Conservation (phyloP, 2,888 invertebrate genomes). For the Encarsia formosa region DNA sequence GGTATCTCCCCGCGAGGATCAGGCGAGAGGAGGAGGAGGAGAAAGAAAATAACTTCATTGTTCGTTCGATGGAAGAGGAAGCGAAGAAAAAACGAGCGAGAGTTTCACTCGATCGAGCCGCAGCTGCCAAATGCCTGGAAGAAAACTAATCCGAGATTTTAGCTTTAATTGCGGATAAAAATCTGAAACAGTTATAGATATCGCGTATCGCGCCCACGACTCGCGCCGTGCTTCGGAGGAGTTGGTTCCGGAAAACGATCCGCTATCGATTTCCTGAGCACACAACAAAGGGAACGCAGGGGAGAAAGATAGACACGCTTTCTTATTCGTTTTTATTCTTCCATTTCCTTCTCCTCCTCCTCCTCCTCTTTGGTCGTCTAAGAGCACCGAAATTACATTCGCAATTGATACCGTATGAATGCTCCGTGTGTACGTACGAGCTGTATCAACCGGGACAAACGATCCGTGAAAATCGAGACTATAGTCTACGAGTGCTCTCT, state of each 20-base stretch:
- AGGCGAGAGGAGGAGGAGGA: not conserved
- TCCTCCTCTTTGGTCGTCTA: not conserved
- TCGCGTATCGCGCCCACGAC: not conserved
- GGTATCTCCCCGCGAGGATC: slow-evolving; percentile 1
- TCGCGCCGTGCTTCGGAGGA: not conserved
- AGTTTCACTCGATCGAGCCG: too few species aligned
- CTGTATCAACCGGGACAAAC: slow-evolving; percentile 40
- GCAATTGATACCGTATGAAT: slow-evolving; percentile 7
- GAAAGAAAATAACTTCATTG: slow-evolving; percentile 5
- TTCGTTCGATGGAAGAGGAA: not conserved
- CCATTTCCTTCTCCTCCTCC: not conserved
- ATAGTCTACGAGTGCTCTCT: slow-evolving; percentile 20
- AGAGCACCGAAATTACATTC: slow-evolving; percentile 13
- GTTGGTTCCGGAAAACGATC: slow-evolving; percentile 7
- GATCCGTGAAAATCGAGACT: slow-evolving; percentile 40
- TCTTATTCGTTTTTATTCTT: not conserved
- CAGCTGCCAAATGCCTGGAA: too few species aligned
- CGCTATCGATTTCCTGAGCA: slow-evolving; percentile 15
- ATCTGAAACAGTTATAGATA: too few species aligned
- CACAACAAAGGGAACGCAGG: not conserved
- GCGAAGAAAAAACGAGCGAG: too few species aligned
- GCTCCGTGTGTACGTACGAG: not conserved
- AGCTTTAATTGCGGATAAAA: too few species aligned
- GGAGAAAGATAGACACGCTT: not conserved
- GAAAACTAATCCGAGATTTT: too few species aligned